Evolutionary conservation across 2,113 vertebrate genomes (phyloP).

Genomic region (Zosterops lateralis): DNA sequence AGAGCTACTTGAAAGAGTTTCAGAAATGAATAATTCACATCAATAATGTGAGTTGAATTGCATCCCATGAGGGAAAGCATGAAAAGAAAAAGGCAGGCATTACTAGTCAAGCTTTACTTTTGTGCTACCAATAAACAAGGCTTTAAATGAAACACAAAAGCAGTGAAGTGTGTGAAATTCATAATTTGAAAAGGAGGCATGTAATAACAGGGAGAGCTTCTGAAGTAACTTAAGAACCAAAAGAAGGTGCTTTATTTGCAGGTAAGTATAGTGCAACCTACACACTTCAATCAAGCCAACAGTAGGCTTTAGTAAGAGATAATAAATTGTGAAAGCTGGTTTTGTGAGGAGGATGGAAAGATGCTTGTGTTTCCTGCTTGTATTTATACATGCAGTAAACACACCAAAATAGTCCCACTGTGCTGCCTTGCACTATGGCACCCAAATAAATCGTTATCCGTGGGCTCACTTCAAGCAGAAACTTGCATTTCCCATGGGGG

Average conservation of each 20-base stretch:
- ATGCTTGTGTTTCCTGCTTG: background rate
- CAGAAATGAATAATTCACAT: conserved; percentile 1
- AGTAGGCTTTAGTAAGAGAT: conserved; percentile 31
- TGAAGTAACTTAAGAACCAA: conserved; percentile 26
- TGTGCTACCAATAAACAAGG: background rate
- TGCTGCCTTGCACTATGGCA: background rate
- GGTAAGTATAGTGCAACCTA: conserved; percentile 50
- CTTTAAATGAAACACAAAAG: conserved; percentile 27
- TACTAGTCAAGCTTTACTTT: background rate
- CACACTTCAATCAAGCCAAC: conserved; percentile 56
- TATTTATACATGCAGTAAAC: conserved; percentile 33
- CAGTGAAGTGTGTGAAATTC: background rate
- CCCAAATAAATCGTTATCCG: background rate
- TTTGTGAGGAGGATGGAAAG: conserved; percentile 16
- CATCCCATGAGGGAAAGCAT: background rate
- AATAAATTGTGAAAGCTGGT: conserved; percentile 25
- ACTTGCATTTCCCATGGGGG: background rate
- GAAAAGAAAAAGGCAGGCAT: background rate
- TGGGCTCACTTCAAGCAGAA: background rate
- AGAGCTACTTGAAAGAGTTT: background rate
- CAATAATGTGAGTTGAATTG: conserved; percentile 7
- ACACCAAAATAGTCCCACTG: background rate
- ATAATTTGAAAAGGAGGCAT: background rate
- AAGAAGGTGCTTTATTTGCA: conserved; percentile 49
- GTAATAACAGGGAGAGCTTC: conserved; percentile 11